Evolutionary conservation across 2,888 invertebrate species (phyloP).

Genomic region (Schizaphis graminum): DNA sequence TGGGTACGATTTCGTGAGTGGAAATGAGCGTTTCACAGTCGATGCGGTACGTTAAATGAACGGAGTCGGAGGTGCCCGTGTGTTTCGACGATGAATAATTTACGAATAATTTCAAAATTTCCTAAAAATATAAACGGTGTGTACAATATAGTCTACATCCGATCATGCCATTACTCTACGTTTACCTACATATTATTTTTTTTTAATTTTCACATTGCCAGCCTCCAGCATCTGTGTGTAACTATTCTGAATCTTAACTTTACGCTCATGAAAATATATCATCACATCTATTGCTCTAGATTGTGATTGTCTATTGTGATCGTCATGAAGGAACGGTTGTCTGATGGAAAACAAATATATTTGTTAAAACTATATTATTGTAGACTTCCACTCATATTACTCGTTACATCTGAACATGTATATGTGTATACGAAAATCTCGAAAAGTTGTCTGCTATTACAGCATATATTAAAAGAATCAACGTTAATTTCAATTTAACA

Average conservation of each 20-base stretch:
- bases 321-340: too few species aligned
- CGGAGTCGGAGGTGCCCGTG: background rate
- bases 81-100: background rate
- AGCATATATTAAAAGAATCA: too few species aligned
- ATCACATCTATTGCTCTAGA: background rate
- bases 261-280: background rate
- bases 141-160: background rate
- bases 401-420: too few species aligned
- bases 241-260: background rate
- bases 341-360: too few species aligned
- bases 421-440: too few species aligned
- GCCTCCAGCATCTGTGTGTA: background rate
- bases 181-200: background rate
- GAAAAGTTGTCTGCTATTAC: too few species aligned
- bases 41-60: background rate
- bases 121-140: background rate
- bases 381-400: too few species aligned
- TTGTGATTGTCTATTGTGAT: background rate
- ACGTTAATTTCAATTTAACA: too few species aligned
- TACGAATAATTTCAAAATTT: background rate
- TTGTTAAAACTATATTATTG: too few species aligned
- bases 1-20: background rate
- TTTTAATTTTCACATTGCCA: background rate
- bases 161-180: background rate
- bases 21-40: background rate